phyloP scores from a whole-genome alignment of 2,797 vertebrate species.

The Anolis apletophallus region DNA sequence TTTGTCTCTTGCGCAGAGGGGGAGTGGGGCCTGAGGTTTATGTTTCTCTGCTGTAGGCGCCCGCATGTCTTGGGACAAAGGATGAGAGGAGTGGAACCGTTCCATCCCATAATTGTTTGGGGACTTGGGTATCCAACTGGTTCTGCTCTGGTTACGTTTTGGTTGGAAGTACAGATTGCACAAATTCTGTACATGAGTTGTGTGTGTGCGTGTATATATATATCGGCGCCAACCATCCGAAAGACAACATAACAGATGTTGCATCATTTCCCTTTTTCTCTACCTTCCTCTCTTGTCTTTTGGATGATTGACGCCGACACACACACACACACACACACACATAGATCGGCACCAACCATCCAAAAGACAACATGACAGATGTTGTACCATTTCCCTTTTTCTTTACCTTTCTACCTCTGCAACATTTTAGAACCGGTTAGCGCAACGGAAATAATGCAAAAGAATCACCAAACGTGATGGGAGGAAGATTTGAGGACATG shows the following conservation, averaged over 20 bases:
- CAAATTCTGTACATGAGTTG: not conserved
- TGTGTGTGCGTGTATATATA: not conserved
- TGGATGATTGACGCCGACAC: too few species aligned
- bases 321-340: too few species aligned
- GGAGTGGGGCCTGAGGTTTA: not conserved
- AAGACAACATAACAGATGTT: not conserved
- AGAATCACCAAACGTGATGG: too few species aligned
- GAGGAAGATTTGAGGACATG: not conserved
- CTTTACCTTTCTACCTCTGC: too few species aligned
- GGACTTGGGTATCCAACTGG: too few species aligned
- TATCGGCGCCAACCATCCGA: not conserved
- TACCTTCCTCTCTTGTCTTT: too few species aligned
- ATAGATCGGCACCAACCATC: too few species aligned
- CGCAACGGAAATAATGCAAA: not conserved
- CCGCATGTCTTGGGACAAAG: not conserved
- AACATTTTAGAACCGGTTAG: not conserved
- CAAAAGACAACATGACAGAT: not conserved
- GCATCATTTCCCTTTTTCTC: not conserved
- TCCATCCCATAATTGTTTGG: not conserved
- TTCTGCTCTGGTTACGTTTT: not conserved
- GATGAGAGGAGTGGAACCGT: not conserved
- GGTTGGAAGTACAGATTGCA: slow-evolving; percentile 6
- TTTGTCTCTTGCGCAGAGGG: not conserved
- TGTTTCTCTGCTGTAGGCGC: not conserved
- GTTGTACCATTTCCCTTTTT: not conserved